Evolutionary conservation across 2,888 invertebrate genomes (phyloP).

Genomic region (Philonicus albiceps): DNA sequence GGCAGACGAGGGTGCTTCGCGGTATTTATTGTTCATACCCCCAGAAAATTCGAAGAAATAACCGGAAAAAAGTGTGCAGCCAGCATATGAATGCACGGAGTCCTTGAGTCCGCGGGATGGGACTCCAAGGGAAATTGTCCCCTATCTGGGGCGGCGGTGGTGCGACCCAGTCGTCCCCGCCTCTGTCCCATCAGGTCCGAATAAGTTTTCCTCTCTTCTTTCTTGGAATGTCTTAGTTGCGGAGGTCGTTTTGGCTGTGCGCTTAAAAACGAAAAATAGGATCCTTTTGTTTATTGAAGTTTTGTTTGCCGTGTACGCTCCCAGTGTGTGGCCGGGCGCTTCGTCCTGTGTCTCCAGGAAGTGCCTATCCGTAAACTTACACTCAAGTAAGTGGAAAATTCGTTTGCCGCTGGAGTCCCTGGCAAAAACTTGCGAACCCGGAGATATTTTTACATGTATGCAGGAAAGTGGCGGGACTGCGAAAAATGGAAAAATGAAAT

Average conservation of each 20-base stretch:
- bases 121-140: conserved; percentile 13
- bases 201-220: conserved; percentile 27
- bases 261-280: conserved; percentile 34
- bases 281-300: conserved; percentile 40
- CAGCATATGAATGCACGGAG: conserved; percentile 33
- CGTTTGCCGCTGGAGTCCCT: conserved; percentile 39
- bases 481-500: conserved; percentile 45
- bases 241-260: conserved; percentile 1
- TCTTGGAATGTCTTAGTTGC: conserved; percentile 25
- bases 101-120: background rate
- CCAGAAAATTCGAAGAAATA: conserved; percentile 38
- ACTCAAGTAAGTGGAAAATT: conserved; percentile 49
- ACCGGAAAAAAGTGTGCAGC: conserved; percentile 33
- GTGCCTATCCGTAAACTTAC: conserved; percentile 48
- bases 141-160: background rate
- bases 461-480: conserved; percentile 30
- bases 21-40: conserved; percentile 31
- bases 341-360: conserved; percentile 33
- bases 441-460: conserved; percentile 30
- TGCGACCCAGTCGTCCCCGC: background rate
- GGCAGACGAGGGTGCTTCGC: background rate
- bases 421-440: conserved; percentile 17
- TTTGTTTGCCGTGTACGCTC: conserved; percentile 13
- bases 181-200: conserved; percentile 17
- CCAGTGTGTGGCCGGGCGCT: background rate